Evolutionary conservation across 64 coral and sea anemone genomes (phyloP), one percentile per base, ranked within the genome.

Genomic region (Actinia equina): DNA sequence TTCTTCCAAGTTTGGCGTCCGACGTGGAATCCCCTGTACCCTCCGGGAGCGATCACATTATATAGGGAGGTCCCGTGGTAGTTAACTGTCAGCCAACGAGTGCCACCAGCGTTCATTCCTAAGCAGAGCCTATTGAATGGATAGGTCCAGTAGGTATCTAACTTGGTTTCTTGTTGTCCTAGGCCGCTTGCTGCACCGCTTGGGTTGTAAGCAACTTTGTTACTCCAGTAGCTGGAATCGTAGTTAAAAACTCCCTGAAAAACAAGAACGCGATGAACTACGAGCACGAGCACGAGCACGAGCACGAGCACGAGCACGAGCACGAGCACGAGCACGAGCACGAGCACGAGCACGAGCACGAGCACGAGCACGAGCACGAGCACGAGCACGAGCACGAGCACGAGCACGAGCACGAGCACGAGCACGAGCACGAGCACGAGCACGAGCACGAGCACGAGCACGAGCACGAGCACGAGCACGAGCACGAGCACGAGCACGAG

Each of bases 81-180:
- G 54, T 88, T 79, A 15, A 88, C 23, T 4, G 19, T 22, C 43
- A 46, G 46, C 17, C 65, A 65, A 18, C 52, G 37, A 20, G 67
- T 44, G n/a, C 63, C 77, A 10, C 85, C 90, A 10, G 81, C 27
- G 42, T 81, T 87, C 90, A 92, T 92, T 11, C 90, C 90, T 26
- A 92, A 77, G 63, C 90, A 92, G 19, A 92, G 44, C 57, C 67
- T 63, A 20, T 83, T 25, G 46, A 92, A 87, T 14, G 77, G 59
- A 6, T 57, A 64, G 7, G 77, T 77, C 90, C 85, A 92, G 77
- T 92, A 92, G 49, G 77, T 87, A 1, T 84, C 71, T 42, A 92
- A 71, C 63, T 92, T 92, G 59, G 85, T 92, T 22, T 92, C 90
- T 87, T 92, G 78, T n/a, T 26, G 74, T 42, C 77, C 77, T 43